Conservation (phyloP, 2,113 vertebrate species). For the Ophthalmolycus amberensis region DNA sequence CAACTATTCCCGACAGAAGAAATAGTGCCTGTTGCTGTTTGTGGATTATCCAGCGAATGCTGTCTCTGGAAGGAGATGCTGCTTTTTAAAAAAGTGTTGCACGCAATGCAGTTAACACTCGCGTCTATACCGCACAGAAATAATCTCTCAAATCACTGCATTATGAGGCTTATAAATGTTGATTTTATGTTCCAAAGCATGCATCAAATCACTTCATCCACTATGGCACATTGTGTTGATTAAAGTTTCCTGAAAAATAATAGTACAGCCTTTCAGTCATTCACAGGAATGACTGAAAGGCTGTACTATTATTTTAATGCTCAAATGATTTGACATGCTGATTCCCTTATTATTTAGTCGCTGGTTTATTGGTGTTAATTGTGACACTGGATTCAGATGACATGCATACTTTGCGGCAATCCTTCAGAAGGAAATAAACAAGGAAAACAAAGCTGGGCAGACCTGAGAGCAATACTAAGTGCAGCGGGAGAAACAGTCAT, state of each 20-base stretch:
- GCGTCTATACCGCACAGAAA: neutral
- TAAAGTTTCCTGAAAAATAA: constrained; percentile 7
- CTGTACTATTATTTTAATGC: constrained; percentile 9
- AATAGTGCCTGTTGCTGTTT: neutral
- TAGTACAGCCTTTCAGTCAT: no score
- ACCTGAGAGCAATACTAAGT: constrained; percentile 15
- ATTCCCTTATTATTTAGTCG: constrained; percentile 15
- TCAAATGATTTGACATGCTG: constrained; percentile 22
- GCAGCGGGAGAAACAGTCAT: neutral
- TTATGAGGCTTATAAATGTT: neutral
- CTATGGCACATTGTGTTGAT: neutral
- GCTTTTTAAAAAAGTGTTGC: neutral
- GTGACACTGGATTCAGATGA: constrained; percentile 33
- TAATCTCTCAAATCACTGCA: neutral
- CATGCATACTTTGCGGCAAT: constrained; percentile 21
- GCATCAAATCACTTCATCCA: constrained; percentile 2
- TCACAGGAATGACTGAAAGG: constrained; percentile 3
- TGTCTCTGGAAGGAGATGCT: neutral
- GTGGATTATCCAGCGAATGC: neutral
- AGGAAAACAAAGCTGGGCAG: neutral
- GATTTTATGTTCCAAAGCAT: constrained; percentile 6
- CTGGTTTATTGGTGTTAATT: constrained; percentile 44
- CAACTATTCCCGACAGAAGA: no score
- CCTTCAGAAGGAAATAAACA: constrained; percentile 12
- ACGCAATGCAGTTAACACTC: neutral